Conservation (phyloP, 2,797 vertebrate species). For the Nyctalus aviator region DNA sequence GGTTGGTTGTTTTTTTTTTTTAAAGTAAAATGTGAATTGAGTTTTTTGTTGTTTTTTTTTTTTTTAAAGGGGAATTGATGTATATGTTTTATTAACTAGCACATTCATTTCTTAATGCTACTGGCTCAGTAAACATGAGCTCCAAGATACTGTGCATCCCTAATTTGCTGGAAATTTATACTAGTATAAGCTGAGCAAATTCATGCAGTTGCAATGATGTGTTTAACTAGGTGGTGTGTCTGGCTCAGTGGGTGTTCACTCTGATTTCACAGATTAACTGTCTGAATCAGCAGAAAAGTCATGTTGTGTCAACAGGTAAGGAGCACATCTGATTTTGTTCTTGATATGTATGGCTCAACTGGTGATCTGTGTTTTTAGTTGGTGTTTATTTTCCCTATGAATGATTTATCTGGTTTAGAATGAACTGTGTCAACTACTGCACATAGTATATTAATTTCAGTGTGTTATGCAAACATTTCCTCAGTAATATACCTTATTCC, state of each 20-base stretch:
- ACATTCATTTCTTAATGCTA: not conserved
- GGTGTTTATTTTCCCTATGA: conserved; percentile 81
- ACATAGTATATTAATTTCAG: conserved; percentile 72
- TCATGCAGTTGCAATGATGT: not conserved
- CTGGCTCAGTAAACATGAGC: not conserved
- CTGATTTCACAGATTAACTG: conserved; percentile 74
- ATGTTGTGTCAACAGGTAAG: conserved; percentile 80
- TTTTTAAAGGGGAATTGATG: not conserved
- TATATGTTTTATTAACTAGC: not conserved
- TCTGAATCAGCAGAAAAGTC: conserved; percentile 83
- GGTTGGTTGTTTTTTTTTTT: not conserved
- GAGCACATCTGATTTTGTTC: conserved; percentile 65
- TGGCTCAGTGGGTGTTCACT: conserved; percentile 66
- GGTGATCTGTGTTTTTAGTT: conserved; percentile 58
- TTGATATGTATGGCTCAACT: conserved; percentile 52
- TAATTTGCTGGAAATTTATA: not conserved
- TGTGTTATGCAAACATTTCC: conserved; percentile 75
- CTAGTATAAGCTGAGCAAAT: not conserved
- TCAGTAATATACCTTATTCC: not conserved
- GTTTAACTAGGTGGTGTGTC: conserved; percentile 28
- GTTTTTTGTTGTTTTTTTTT: not conserved
- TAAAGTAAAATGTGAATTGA: fast-evolving
- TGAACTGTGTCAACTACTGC: conserved; percentile 76
- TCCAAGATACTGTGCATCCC: not conserved
- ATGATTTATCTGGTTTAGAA: conserved; percentile 78